Conservation (phyloP, 2,113 vertebrate genomes). For the Piliocolobus tephrosceles region DNA sequence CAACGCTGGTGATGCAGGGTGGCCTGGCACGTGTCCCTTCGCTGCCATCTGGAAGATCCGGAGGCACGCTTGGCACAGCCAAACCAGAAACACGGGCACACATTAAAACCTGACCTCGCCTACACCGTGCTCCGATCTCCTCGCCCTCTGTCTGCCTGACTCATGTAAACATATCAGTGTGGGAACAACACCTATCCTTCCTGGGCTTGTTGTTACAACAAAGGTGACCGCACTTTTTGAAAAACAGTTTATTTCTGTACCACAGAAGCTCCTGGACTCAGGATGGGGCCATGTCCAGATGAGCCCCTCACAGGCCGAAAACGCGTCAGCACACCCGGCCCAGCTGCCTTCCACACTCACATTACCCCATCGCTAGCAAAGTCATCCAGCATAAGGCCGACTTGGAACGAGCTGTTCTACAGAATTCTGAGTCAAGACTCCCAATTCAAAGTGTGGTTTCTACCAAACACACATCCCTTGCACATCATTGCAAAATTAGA, state of each 20-base stretch:
- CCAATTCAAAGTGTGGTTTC: background rate
- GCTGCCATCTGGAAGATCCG: background rate
- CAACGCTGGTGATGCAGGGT: background rate
- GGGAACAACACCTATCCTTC: background rate
- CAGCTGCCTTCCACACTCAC: background rate
- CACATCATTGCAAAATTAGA: background rate
- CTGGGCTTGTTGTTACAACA: background rate
- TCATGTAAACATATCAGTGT: background rate
- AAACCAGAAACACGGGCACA: background rate
- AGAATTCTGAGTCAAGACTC: background rate
- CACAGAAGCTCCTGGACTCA: background rate
- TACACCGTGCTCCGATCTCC: rapidly evolving
- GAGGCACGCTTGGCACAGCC: background rate
- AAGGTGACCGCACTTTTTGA: background rate
- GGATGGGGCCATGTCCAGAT: background rate
- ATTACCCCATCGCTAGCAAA: background rate
- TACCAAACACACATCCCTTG: background rate
- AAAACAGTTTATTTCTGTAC: background rate
- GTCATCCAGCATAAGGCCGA: background rate
- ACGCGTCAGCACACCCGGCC: too few relatives aligned
- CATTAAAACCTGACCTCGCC: background rate
- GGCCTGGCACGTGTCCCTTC: rapidly evolving
- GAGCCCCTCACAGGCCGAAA: background rate
- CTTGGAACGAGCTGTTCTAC: background rate
- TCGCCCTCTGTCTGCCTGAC: background rate